Evolutionary conservation across 2,113 vertebrate genomes (phyloP).

Genomic region (Ciconia boyciana): DNA sequence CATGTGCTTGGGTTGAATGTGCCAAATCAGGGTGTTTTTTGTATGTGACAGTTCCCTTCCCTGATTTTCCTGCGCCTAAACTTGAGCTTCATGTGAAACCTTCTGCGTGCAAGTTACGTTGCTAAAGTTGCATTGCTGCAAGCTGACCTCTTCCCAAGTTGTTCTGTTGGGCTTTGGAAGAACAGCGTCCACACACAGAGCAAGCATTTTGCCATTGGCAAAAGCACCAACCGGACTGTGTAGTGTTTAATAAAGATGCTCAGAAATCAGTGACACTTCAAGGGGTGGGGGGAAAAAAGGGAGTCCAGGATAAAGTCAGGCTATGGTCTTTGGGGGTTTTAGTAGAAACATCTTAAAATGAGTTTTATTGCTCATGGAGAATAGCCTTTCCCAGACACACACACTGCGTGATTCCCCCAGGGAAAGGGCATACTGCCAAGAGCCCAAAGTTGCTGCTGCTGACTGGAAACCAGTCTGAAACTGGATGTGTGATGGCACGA

Average conservation of each 20-base stretch:
- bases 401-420: neutral
- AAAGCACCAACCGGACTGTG: neutral
- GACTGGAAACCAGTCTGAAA: neutral
- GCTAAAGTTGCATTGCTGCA: neutral
- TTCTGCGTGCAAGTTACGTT: neutral
- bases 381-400: neutral
- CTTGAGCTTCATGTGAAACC: fast-evolving
- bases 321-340: neutral
- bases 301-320: neutral
- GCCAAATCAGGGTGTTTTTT: neutral
- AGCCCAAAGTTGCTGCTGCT: neutral
- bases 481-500: neutral
- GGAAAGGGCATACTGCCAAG: neutral
- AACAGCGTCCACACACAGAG: fast-evolving
- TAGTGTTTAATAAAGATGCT: neutral
- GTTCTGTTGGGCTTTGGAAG: neutral
- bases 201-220: neutral
- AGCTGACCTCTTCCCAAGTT: neutral
- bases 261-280: neutral
- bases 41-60: neutral
- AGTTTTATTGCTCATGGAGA: neutral
- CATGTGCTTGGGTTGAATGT: neutral
- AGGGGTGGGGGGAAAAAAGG: neutral
- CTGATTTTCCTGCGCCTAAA: neutral
- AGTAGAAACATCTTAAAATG: neutral